A percentile compares a stretch with the other conserved stretches of the same genome.
Evolutionary conservation across 2,888 invertebrate genomes (phyloP).

Genomic region (Scaptomyza tumidula): DNA sequence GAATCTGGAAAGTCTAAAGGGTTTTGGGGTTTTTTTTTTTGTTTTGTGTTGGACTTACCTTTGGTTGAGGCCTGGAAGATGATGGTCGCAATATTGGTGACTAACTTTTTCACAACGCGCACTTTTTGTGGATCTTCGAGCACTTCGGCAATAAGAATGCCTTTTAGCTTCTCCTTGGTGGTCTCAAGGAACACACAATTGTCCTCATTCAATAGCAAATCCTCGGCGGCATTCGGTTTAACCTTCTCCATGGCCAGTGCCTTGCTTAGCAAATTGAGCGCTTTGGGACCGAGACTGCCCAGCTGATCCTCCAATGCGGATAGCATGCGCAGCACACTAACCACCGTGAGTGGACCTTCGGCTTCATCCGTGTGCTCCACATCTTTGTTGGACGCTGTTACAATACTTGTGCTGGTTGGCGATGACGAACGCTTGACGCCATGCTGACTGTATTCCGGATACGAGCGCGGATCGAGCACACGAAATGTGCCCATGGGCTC

Average conservation of each 20-base stretch:
- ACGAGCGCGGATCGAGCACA: conserved; percentile 79
- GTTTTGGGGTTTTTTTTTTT: not conserved
- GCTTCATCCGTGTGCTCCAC: conserved; percentile 36
- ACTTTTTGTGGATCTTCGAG: conserved; percentile 86
- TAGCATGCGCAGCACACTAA: conserved; percentile 89
- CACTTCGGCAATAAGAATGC: conserved; percentile 90
- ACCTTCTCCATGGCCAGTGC: conserved; percentile 91
- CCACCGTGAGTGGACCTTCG: conserved; percentile 86
- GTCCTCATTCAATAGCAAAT: conserved; percentile 89
- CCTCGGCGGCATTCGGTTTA: conserved; percentile 90
- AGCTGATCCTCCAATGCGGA: conserved; percentile 93
- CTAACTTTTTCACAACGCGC: conserved; percentile 89
- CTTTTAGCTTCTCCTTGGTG: conserved; percentile 93
- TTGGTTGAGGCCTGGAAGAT: conserved; percentile 88
- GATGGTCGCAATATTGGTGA: conserved; percentile 90
- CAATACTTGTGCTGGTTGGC: conserved; percentile 17
- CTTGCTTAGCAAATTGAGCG: conserved; percentile 90
- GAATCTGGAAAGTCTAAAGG: conserved; percentile 27
- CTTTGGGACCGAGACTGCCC: conserved; percentile 93
- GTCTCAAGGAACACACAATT: conserved; percentile 92
- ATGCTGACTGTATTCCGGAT: conserved; percentile 81
- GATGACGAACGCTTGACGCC: conserved; percentile 33
- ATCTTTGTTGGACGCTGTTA: conserved; percentile 40
- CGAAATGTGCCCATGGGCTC: conserved; percentile 68
- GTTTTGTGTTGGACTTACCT: conserved; percentile 75